Conservation (phyloP, 2,888 invertebrate genomes). For the Zonitis immaculata region DNA sequence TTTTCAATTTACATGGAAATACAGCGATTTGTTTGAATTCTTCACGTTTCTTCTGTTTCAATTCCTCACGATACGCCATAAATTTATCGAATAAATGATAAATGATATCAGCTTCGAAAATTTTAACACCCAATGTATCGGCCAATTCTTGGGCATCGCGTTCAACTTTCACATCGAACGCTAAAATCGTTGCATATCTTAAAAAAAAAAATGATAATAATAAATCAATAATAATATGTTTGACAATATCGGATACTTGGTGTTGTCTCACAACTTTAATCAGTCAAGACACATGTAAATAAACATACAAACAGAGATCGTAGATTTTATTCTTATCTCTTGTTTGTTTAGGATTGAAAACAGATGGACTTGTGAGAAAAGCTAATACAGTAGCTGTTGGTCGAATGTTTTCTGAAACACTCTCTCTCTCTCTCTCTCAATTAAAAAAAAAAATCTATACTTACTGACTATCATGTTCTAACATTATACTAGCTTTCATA, state of each 20-base stretch:
- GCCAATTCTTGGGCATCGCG: slow-evolving; percentile 97
- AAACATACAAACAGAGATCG: slow-evolving; percentile 22
- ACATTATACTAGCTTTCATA: slow-evolving; percentile 99
- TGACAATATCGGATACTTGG: neutral
- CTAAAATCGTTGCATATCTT: slow-evolving; percentile 93
- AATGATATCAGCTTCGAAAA: slow-evolving; percentile 99
- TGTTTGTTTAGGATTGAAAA: slow-evolving; percentile 31
- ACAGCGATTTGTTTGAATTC: slow-evolving; percentile 96
- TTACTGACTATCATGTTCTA: slow-evolving; percentile 95
- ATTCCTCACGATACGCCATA: slow-evolving; percentile 85
- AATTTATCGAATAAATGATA: slow-evolving; percentile 99
- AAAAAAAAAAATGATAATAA: slow-evolving; percentile 26
- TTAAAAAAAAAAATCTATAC: slow-evolving; percentile 41
- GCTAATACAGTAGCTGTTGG: slow-evolving; percentile 28
- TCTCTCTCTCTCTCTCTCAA: too few relatives aligned
- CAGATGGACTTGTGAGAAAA: slow-evolving; percentile 30
- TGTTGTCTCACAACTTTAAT: slow-evolving; percentile 1
- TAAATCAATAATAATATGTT: slow-evolving; percentile 6
- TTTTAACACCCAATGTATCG: slow-evolving; percentile 87
- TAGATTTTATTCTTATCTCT: slow-evolving; percentile 31
- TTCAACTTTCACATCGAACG: slow-evolving; percentile 99
- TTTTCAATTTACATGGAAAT: slow-evolving; percentile 92
- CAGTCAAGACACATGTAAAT: slow-evolving; percentile 22
- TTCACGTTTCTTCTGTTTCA: slow-evolving; percentile 85
- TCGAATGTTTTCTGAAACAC: slow-evolving; percentile 1